Conservation (phyloP, 2,113 vertebrate genomes). For the Kryptolebias marmoratus region DNA sequence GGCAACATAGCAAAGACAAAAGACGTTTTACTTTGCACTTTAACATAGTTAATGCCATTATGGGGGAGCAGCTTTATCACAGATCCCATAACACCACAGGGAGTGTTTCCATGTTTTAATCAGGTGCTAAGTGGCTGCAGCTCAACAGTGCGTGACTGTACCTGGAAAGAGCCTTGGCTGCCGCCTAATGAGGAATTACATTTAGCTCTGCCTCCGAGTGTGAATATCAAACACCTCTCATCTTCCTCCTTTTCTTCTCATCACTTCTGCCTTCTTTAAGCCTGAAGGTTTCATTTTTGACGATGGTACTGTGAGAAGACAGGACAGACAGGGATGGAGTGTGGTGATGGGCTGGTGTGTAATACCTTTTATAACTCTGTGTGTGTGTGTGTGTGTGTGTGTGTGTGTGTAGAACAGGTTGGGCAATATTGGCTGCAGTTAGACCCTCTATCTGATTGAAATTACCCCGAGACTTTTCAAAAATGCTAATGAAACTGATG, state of each 20-base stretch:
- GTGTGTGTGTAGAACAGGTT: slow-evolving; percentile 19
- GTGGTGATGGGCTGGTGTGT: slow-evolving; percentile 14
- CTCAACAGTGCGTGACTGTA: slow-evolving; percentile 64
- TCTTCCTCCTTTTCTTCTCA: slow-evolving; percentile 36
- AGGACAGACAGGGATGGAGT: slow-evolving; percentile 16
- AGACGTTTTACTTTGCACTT: slow-evolving; percentile 53
- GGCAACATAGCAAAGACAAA: slow-evolving; percentile 40
- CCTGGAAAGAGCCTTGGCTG: slow-evolving; percentile 62
- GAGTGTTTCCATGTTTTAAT: slow-evolving; percentile 77
- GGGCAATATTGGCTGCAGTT: slow-evolving; percentile 11
- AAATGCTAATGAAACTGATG: background rate
- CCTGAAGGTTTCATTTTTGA: slow-evolving; percentile 59
- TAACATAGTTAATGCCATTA: slow-evolving; percentile 50
- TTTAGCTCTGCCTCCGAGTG: slow-evolving; percentile 71
- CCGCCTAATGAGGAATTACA: slow-evolving; percentile 71
- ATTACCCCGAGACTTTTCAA: background rate
- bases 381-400: background rate
- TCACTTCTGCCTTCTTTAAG: slow-evolving; percentile 36
- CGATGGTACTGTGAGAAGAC: slow-evolving; percentile 33
- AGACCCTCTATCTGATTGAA: slow-evolving; percentile 12
- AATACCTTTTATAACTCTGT: background rate
- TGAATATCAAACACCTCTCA: slow-evolving; percentile 73
- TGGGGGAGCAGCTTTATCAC: slow-evolving; percentile 59
- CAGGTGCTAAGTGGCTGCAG: slow-evolving; percentile 78
- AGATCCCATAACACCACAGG: slow-evolving; percentile 58